Evolutionary conservation across 2,888 invertebrate species (phyloP), one percentile per base, ranked within the genome.

Genomic region (Dasypolia templi): DNA sequence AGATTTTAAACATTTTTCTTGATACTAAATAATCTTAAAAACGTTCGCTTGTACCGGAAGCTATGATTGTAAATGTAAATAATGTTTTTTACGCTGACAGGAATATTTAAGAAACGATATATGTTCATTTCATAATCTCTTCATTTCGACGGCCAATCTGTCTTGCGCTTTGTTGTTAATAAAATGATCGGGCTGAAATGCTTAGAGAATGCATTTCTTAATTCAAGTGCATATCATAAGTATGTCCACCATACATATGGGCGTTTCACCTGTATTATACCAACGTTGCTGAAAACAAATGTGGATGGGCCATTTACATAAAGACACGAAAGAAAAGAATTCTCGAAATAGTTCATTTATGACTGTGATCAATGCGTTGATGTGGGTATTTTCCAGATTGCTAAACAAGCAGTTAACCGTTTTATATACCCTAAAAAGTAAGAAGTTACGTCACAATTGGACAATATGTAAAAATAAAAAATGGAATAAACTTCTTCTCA

Each of bases 41-140:
- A 76, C 26, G 58, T 76, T 69, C 22, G 26, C 35, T 29, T 67
- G n/a, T 53, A 82, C 53, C 70, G 79, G 82, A 79, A 67, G 22
- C 77, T 55, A 59, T 63, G 56, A 71, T 82, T 69, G 32, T 81
- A 42, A 75, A 81, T 46, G 67, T 75, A 53, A 65, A 81, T 75
- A 35, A 65, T 55, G 17, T 56, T 65, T 56, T 5, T 9, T n/a
- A 22, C 17, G 22, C 62, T 82, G 63, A 46, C 65, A 70, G 44
- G 22, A 62, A 62, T 70, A 66, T 53, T 76, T 65, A 29, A 55
- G 22, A 46, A 68, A 26, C n/a, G n/a, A 59, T 46, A 53, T n/a
- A n/a, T 32, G 35, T 75, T 39, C n/a, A n/a, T 61, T 29, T 64
- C n/a, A 14, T 55, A 26, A 62, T 51, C 14, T 35, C n/a, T 19